Conservation (phyloP, 2,797 vertebrate genomes). For the Chaunax sp. region DNA sequence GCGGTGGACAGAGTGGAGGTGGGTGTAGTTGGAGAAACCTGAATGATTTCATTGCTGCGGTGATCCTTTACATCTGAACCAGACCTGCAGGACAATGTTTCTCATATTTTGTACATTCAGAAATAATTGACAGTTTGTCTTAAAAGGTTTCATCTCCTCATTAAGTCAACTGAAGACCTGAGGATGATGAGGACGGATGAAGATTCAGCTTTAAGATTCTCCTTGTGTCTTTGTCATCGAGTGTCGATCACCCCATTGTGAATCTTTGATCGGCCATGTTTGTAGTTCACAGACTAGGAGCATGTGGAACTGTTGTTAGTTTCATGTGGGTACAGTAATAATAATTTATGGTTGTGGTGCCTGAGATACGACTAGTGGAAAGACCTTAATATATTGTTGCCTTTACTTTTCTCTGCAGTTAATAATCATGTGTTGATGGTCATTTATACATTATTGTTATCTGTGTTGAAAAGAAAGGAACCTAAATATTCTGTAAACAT, state of each 20-base stretch:
- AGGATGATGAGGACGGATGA: constrained; percentile 21
- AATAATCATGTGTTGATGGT: constrained; percentile 47
- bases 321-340: too few species aligned
- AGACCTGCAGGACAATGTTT: constrained; percentile 21
- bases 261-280: constrained; percentile 9
- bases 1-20: too few species aligned
- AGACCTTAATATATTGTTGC: constrained; percentile 75
- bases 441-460: constrained; percentile 49
- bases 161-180: too few species aligned
- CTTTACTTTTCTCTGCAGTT: constrained; percentile 54
- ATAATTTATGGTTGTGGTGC: constrained; percentile 71
- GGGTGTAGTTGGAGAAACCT: too few species aligned
- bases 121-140: too few species aligned
- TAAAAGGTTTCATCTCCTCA: too few species aligned
- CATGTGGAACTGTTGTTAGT: constrained; percentile 48
- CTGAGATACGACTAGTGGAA: constrained; percentile 65
- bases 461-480: constrained; percentile 57
- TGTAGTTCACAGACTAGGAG: constrained; percentile 32
- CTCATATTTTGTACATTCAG: too few species aligned
- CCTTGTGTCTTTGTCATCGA: background rate
- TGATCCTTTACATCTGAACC: constrained; percentile 32
- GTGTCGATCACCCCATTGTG: constrained; percentile 13
- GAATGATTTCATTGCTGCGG: too few species aligned
- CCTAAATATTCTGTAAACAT: constrained; percentile 58
- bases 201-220: constrained; percentile 39